A percentile compares a stretch with the other conserved stretches of the same genome.
Conservation (phyloP, 1,140 invertebrate species). For the Hetaerina americana region DNA sequence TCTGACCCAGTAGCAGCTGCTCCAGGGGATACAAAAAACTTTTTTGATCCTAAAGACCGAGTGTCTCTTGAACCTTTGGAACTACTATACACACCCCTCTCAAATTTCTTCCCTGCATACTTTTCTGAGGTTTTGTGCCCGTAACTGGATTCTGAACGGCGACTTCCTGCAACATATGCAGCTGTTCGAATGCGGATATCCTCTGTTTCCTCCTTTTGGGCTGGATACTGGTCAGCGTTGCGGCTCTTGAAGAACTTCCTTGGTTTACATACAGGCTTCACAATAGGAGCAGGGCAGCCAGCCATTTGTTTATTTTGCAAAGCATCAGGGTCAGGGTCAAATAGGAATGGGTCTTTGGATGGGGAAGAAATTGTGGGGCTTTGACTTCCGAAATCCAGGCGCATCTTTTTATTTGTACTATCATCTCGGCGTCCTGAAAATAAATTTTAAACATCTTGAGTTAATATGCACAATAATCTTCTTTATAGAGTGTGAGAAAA, state of each 20-base stretch:
- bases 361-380: conserved; percentile 9
- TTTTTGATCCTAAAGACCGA: background rate
- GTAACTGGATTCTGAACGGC: background rate
- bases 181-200: background rate
- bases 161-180: background rate
- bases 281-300: conserved; percentile 23
- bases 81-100: background rate
- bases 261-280: conserved; percentile 45
- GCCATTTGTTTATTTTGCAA: conserved; percentile 13
- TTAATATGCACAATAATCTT: no score
- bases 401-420: conserved; percentile 5
- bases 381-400: conserved; percentile 7
- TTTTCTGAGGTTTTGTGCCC: background rate
- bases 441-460: background rate
- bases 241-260: conserved; percentile 86
- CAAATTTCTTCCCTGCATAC: conserved; percentile 1
- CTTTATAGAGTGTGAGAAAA: no score
- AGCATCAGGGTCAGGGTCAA: conserved; percentile 29
- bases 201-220: background rate
- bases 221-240: conserved; percentile 38
- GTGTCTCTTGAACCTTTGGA: background rate
- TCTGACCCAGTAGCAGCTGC: background rate
- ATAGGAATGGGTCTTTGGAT: conserved; percentile 30
- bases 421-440: conserved; percentile 11
- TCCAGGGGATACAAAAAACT: background rate